A percentile compares a stretch with the other conserved stretches of the same genome.
These are phyloP conservation scores for Drosophila saltans DNA, from an alignment of 1,140 invertebrate genomes.

Conservation along the genomic window DNA sequence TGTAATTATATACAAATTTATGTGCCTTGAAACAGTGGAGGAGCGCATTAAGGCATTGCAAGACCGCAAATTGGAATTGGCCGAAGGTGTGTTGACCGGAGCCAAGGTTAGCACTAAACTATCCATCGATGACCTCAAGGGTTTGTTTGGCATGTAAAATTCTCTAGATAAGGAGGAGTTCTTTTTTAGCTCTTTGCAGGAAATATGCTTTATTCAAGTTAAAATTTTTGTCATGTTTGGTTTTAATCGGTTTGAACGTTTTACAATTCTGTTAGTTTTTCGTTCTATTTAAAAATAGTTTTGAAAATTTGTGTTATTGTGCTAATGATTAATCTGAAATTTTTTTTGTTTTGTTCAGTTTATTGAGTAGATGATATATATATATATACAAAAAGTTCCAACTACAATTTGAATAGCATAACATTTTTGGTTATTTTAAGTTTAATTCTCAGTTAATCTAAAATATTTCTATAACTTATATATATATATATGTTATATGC, in stretches of 20 bases:
- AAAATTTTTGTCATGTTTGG: constrained; percentile 45
- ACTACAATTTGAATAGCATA: constrained; percentile 77
- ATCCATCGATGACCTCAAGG: constrained; percentile 90
- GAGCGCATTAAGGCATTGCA: constrained; percentile 92
- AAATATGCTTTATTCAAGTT: constrained; percentile 49
- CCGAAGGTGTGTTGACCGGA: constrained; percentile 90
- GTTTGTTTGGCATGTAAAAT: constrained; percentile 88
- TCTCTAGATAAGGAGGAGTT: not conserved
- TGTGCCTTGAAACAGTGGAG: constrained; percentile 93
- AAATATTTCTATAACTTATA: constrained; percentile 32
- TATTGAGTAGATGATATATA: constrained; percentile 47
- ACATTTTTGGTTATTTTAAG: constrained; percentile 67
- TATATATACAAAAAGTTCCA: constrained; percentile 39
- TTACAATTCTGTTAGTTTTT: constrained; percentile 44
- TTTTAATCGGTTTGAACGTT: constrained; percentile 46
- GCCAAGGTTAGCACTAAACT: constrained; percentile 87
- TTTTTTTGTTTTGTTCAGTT: constrained; percentile 36
- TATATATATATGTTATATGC: constrained; percentile 33
- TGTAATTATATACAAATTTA: constrained; percentile 94
- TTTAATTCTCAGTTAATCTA: not conserved
- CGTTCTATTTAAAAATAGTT: constrained; percentile 19
- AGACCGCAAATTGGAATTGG: constrained; percentile 90
- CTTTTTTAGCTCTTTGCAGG: too few relatives aligned
- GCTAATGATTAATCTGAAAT: constrained; percentile 44
- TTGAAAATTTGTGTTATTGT: constrained; percentile 5